Evolutionary conservation across 2,113 vertebrate genomes (phyloP).

Genomic region (Elephas maximus): DNA sequence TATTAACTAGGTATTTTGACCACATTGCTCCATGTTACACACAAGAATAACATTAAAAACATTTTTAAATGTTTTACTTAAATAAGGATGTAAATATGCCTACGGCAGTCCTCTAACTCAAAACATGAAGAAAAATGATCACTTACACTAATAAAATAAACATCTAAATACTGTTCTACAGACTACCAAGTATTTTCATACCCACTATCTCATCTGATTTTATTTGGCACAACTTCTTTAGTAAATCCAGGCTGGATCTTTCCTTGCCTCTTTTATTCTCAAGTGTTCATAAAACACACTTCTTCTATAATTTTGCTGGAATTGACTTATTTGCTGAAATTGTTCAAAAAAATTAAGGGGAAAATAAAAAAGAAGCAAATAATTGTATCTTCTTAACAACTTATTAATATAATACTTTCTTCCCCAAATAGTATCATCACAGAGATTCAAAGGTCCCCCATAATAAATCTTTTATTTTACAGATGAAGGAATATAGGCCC

Average conservation of each 20-base stretch:
- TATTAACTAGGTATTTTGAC: neutral
- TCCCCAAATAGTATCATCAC: neutral
- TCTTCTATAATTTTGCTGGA: constrained; percentile 4
- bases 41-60: constrained; percentile 21
- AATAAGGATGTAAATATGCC: constrained; percentile 37
- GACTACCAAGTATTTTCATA: constrained; percentile 41
- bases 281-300: constrained; percentile 57
- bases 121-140: constrained; percentile 44
- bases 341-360: neutral
- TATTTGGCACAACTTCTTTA: constrained; percentile 40
- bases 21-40: neutral
- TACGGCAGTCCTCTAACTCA: neutral
- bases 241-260: neutral
- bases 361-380: neutral
- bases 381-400: neutral
- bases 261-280: constrained; percentile 20
- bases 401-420: neutral
- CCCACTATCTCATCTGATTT: constrained; percentile 27
- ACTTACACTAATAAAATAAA: constrained; percentile 52
- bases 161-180: constrained; percentile 13
- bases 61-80: constrained; percentile 49
- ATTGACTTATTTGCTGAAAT: constrained; percentile 36
- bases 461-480: neutral
- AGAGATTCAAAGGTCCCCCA: neutral
- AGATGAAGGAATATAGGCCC: neutral